Conservation (phyloP, 2,888 invertebrate species). For the Leptopilina myrica region DNA sequence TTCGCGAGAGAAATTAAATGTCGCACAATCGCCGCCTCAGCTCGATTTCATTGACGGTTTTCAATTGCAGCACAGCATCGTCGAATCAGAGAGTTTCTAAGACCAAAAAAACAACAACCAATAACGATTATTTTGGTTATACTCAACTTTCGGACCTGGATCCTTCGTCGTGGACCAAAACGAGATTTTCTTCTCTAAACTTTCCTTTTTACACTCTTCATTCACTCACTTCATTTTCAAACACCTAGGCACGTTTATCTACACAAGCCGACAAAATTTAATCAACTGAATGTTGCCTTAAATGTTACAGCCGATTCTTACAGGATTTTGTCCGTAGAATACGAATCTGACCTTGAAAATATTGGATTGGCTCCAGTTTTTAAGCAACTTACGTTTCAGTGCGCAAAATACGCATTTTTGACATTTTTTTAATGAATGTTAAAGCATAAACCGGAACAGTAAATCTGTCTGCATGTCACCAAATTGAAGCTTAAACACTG, state of each 20-base stretch:
- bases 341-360: too few species aligned
- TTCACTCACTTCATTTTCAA: neutral
- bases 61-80: conserved; percentile 74
- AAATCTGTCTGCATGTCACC: too few species aligned
- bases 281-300: too few species aligned
- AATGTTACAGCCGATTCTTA: too few species aligned
- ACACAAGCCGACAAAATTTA: too few species aligned
- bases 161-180: conserved; percentile 24
- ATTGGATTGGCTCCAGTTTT: too few species aligned
- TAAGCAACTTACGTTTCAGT: too few species aligned
- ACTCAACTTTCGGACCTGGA: neutral
- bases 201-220: conserved; percentile 20
- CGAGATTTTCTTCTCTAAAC: conserved; percentile 15
- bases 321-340: too few species aligned
- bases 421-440: too few species aligned
- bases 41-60: conserved; percentile 71
- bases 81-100: conserved; percentile 78
- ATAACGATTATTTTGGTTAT: neutral
- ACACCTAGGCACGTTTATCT: neutral
- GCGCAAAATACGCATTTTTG: too few species aligned
- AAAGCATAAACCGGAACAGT: too few species aligned
- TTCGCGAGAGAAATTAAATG: conserved; percentile 73
- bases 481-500: too few species aligned
- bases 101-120: neutral
- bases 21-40: conserved; percentile 69